Evolutionary conservation across 2,888 invertebrate genomes (phyloP).

Genomic region (Orthonevra nobilis): DNA sequence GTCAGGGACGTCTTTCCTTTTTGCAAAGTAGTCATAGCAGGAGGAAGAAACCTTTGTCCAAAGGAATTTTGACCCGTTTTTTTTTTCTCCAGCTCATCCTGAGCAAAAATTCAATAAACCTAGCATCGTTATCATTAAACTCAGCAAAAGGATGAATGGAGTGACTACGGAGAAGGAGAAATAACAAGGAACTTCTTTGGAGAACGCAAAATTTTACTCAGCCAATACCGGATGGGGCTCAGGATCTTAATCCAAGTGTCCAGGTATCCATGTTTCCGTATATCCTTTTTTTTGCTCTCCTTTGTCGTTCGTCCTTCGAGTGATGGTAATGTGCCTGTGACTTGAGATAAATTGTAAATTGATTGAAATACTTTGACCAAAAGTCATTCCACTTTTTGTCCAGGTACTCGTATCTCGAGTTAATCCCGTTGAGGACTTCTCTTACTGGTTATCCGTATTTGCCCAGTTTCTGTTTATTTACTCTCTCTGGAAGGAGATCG

Average conservation of each 20-base stretch:
- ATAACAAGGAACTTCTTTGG: constrained; percentile 10
- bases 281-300: too few species aligned
- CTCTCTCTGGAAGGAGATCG: constrained; percentile 8
- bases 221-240: neutral
- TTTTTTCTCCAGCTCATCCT: constrained; percentile 9
- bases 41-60: constrained; percentile 19
- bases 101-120: constrained; percentile 63
- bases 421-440: constrained; percentile 51
- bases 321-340: constrained; percentile 32
- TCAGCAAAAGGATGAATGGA: constrained; percentile 14
- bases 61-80: constrained; percentile 36
- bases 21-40: neutral
- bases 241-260: constrained; percentile 8
- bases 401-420: constrained; percentile 48
- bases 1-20: constrained; percentile 17
- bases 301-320: neutral
- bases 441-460: constrained; percentile 35
- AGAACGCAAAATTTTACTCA: constrained; percentile 23
- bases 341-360: constrained; percentile 62
- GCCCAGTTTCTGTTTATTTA: neutral
- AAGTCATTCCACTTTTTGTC: constrained; percentile 37
- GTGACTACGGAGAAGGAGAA: neutral
- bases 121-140: constrained; percentile 12
- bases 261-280: constrained; percentile 14
- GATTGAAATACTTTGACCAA: constrained; percentile 69